Evolutionary conservation across 2,113 vertebrate genomes (phyloP).

Genomic region (Peromyscus maniculatus): DNA sequence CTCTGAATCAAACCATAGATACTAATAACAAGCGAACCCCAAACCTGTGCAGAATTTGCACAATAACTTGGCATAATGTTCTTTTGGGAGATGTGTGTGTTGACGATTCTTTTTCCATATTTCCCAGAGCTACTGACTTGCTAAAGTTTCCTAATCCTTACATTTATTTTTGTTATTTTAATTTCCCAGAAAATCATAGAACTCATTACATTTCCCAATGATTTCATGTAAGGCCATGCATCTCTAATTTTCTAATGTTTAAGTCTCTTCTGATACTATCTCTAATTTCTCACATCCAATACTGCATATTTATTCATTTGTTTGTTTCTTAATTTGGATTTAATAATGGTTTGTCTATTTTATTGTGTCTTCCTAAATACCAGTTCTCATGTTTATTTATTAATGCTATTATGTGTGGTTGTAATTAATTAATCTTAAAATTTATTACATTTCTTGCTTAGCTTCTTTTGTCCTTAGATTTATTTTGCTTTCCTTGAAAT

Average conservation of each 20-base stretch:
- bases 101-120: neutral
- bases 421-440: constrained; percentile 46
- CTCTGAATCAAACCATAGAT: neutral
- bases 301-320: constrained; percentile 46
- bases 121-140: neutral
- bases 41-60: neutral
- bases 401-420: constrained; percentile 6
- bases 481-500: constrained; percentile 25
- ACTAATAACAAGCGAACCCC: neutral
- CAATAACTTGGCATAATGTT: constrained; percentile 35
- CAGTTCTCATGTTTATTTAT: constrained; percentile 51
- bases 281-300: neutral
- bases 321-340: constrained; percentile 58
- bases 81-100: constrained; percentile 30
- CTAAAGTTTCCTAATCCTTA: constrained; percentile 45
- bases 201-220: constrained; percentile 16
- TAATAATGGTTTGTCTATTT: constrained; percentile 32
- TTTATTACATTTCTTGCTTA: constrained; percentile 38
- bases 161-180: constrained; percentile 57
- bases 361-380: constrained; percentile 50
- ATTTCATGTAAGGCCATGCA: neutral
- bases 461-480: constrained; percentile 15
- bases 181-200: constrained; percentile 29
- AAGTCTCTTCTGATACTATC: constrained; percentile 8
- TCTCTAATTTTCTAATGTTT: constrained; percentile 9